These are phyloP conservation scores for Leptodactylus fallax DNA, from an alignment of 2,797 vertebrate genomes.

Conservation along the genomic window DNA sequence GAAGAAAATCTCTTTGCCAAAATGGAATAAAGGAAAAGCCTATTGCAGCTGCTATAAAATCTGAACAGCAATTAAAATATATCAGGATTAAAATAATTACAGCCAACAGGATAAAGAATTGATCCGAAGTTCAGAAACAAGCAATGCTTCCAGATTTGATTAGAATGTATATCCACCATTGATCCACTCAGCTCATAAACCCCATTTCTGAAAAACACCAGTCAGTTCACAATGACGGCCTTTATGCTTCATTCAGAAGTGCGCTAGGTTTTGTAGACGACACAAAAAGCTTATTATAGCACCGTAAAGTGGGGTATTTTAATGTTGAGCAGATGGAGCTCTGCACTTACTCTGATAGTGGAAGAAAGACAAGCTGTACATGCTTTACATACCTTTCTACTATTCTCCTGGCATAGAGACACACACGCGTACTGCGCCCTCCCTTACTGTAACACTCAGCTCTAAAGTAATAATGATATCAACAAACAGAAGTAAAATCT, in stretches of 20 bases:
- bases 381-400: conserved; percentile 53
- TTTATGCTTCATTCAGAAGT: conserved; percentile 13
- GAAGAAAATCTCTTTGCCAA: conserved; percentile 30
- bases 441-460: not conserved
- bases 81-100: conserved; percentile 46
- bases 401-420: conserved; percentile 15
- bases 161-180: conserved; percentile 35
- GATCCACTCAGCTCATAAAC: conserved; percentile 35
- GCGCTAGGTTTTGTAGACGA: conserved; percentile 23
- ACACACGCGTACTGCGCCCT: not conserved
- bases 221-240: conserved; percentile 16
- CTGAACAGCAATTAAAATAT: conserved; percentile 40
- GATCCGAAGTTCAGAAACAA: conserved; percentile 37
- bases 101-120: conserved; percentile 34
- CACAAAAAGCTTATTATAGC: conserved; percentile 38
- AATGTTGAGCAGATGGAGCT: conserved; percentile 50
- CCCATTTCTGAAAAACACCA: conserved; percentile 13
- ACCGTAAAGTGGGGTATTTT: conserved; percentile 21
- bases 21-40: not conserved
- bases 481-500: not conserved
- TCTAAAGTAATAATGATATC: not conserved
- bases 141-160: conserved; percentile 34
- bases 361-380: conserved; percentile 34
- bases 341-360: conserved; percentile 19
- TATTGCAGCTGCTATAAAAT: conserved; percentile 29